phyloP scores from a whole-genome alignment of 2,888 invertebrate species.

The Cylindroiulus punctatus region DNA sequence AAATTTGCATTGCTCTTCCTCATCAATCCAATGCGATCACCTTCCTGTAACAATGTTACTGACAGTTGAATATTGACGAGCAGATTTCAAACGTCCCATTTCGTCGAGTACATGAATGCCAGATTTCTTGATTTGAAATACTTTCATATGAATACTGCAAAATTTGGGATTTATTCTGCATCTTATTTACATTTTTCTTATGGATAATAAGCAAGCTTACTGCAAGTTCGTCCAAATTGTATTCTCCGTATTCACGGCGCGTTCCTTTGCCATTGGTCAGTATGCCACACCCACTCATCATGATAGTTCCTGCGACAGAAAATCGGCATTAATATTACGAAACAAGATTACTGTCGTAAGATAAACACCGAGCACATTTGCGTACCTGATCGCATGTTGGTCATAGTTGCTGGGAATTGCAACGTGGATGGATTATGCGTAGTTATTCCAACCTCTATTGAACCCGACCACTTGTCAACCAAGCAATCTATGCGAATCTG shows the following conservation, averaged over 20 bases:
- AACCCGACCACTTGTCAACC: slow-evolving; percentile 95
- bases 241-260: slow-evolving; percentile 89
- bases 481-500: slow-evolving; percentile 89
- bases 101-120: background rate
- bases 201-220: slow-evolving; percentile 67
- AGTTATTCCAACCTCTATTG: slow-evolving; percentile 92
- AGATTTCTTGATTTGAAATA: background rate
- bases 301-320: slow-evolving; percentile 65
- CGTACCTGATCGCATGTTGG: slow-evolving; percentile 90
- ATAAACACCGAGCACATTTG: background rate
- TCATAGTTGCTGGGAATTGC: slow-evolving; percentile 96
- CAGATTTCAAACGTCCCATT: no score
- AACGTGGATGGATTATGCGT: slow-evolving; percentile 89
- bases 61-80: no score
- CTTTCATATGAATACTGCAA: no score
- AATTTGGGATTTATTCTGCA: background rate
- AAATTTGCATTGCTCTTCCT: slow-evolving; percentile 83
- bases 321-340: background rate
- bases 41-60: slow-evolving; percentile 71
- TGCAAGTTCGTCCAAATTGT: slow-evolving; percentile 90
- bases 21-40: slow-evolving; percentile 92
- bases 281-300: slow-evolving; percentile 96
- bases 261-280: slow-evolving; percentile 96
- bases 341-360: background rate
- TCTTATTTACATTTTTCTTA: no score